phyloP scores from a whole-genome alignment of 2,113 vertebrate genomes.

The Equus quagga region DNA sequence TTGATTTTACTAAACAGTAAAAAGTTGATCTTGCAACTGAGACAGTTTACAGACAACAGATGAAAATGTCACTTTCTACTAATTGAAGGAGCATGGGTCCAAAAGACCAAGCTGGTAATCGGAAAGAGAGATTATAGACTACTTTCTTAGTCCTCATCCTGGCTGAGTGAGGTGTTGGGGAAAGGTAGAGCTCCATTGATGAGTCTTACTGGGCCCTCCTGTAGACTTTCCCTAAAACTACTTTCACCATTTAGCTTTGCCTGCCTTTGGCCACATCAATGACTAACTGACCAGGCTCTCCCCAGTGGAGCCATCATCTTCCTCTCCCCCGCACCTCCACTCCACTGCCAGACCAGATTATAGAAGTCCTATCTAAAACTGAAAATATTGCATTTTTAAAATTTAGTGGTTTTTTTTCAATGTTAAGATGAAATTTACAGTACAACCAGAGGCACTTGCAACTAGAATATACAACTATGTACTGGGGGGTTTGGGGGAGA shows the following conservation, averaged over 20 bases:
- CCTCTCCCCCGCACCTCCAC: neutral
- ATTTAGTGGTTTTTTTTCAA: neutral
- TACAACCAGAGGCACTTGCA: no score
- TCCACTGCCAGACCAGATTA: neutral
- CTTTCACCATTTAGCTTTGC: neutral
- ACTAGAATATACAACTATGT: no score
- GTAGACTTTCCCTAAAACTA: neutral
- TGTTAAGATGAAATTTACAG: neutral
- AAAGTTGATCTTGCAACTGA: neutral
- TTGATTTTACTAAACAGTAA: neutral
- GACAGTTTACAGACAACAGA: neutral
- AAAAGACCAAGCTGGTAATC: neutral
- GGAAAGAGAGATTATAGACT: neutral
- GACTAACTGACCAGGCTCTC: neutral
- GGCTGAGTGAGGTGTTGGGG: neutral
- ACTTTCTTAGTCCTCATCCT: neutral
- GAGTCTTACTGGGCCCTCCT: neutral
- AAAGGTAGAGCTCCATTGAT: neutral
- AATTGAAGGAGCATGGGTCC: neutral
- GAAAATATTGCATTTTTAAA: neutral
- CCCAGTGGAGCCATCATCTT: neutral
- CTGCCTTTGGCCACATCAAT: neutral
- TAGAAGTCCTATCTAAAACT: neutral
- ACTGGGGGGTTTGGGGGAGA: no score
- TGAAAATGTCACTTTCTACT: neutral